Percentiles rank a stretch among this genome's conserved stretches.
phyloP scores from a whole-genome alignment of 2,113 vertebrate species.

The Phalacrocorax pelagicus region DNA sequence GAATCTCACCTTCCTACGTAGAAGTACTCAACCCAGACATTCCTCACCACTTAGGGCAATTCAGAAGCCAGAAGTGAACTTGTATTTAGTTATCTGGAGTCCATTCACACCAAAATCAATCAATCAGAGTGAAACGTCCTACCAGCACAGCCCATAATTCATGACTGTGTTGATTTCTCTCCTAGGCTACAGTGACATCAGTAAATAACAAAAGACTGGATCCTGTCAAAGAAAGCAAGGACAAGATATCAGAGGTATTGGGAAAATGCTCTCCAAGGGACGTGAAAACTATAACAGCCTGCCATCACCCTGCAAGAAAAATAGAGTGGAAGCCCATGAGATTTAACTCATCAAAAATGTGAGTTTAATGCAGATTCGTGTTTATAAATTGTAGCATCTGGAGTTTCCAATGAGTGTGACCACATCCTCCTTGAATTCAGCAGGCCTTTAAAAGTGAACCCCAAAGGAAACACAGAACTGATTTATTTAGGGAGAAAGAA shows the following conservation, averaged over 20 bases:
- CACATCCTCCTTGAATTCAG: slow-evolving; percentile 37
- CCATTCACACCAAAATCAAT: slow-evolving; percentile 22
- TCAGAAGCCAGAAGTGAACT: slow-evolving; percentile 1
- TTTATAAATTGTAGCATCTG: slow-evolving; percentile 31
- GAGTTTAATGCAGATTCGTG: slow-evolving; percentile 11
- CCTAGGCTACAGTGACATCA: slow-evolving; percentile 60
- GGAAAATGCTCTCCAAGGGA: background rate
- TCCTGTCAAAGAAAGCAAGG: slow-evolving; percentile 30
- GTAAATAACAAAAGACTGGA: slow-evolving; percentile 46
- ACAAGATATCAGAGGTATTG: background rate
- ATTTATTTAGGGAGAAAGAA: slow-evolving; percentile 32
- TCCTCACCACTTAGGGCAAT: background rate
- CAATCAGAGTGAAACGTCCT: background rate
- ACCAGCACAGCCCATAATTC: slow-evolving; percentile 26
- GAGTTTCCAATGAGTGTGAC: slow-evolving; percentile 28
- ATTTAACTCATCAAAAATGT: slow-evolving; percentile 25
- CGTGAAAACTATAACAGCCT: background rate
- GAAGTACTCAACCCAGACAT: background rate
- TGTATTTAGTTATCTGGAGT: background rate
- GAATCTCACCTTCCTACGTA: background rate
- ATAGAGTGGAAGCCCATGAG: background rate
- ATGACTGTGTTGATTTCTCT: slow-evolving; percentile 50
- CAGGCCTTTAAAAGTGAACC: slow-evolving; percentile 30
- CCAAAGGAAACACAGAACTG: slow-evolving; percentile 22
- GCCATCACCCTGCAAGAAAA: slow-evolving; percentile 21